These are phyloP conservation scores for Tetrapedia diversipes DNA, from an alignment of 2,888 invertebrate genomes.

Conservation along the genomic window DNA sequence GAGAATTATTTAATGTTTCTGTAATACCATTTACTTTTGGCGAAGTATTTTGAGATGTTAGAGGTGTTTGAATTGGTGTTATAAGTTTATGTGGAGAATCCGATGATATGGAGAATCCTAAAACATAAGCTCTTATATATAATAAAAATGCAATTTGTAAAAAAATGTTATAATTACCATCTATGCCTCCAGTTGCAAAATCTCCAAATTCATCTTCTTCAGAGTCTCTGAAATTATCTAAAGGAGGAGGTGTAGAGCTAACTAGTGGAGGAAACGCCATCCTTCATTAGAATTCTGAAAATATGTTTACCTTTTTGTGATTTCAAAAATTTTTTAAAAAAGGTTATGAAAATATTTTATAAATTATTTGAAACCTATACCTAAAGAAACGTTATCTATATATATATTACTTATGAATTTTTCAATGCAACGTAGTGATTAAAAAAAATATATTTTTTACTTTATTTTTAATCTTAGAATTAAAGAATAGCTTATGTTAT, in stretches of 20 bases:
- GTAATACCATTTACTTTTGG: constrained; percentile 76
- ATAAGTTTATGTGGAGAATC: constrained; percentile 78
- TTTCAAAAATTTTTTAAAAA: not conserved
- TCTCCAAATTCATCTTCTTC: constrained; percentile 85
- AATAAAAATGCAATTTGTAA: not conserved
- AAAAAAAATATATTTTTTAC: no score
- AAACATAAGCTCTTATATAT: constrained; percentile 35
- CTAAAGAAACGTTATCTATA: no score
- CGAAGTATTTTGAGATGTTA: constrained; percentile 71
- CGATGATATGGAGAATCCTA: constrained; percentile 79
- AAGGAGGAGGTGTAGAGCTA: constrained; percentile 87
- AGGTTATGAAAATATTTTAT: no score
- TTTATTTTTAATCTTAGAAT: not conserved
- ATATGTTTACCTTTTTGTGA: not conserved
- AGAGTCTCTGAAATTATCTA: constrained; percentile 84
- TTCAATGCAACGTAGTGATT: not conserved
- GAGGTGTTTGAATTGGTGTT: constrained; percentile 76
- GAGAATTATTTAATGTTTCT: constrained; percentile 52
- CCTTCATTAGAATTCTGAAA: constrained; percentile 31
- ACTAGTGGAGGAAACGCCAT: constrained; percentile 88
- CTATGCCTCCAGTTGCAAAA: constrained; percentile 79
- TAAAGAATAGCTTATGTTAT: not conserved
- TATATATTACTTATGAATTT: no score
- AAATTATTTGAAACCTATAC: no score
- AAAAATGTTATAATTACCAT: constrained; percentile 68